Conservation (phyloP, 2,113 vertebrate genomes). For the Catharus fuscescens region DNA sequence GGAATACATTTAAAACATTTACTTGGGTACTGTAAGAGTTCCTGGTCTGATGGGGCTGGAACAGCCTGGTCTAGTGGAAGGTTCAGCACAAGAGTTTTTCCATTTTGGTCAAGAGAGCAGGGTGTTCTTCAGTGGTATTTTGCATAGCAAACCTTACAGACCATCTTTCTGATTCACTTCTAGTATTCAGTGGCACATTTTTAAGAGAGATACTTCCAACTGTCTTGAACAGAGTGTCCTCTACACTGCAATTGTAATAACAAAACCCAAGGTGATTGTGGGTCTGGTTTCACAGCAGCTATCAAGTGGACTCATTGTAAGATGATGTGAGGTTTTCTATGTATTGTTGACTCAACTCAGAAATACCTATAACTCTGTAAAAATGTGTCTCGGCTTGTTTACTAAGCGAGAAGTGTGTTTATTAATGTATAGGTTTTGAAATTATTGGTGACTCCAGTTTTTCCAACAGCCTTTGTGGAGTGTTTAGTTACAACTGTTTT, state of each 20-base stretch:
- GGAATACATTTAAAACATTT: not conserved
- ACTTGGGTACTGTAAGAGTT: not conserved
- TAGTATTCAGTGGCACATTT: not conserved
- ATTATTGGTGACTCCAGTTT: not conserved
- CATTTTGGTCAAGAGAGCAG: not conserved
- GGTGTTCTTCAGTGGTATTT: not conserved
- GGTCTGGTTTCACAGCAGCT: not conserved
- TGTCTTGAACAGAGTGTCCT: not conserved
- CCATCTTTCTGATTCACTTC: not conserved
- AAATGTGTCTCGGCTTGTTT: not conserved
- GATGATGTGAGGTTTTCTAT: not conserved
- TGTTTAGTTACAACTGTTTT: not conserved
- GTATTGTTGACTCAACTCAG: constrained; percentile 50
- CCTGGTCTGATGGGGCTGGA: not conserved
- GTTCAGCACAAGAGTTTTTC: not conserved
- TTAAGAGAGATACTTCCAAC: not conserved
- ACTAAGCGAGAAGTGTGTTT: not conserved
- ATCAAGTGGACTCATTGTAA: not conserved
- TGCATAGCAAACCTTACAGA: not conserved
- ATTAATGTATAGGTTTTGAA: not conserved
- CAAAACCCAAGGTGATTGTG: constrained; percentile 24
- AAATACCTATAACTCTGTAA: not conserved
- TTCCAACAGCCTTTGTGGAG: not conserved
- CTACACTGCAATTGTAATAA: not conserved
- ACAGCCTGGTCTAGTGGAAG: not conserved